Evolutionary conservation across 2,888 invertebrate genomes (phyloP).

Genomic region (Tromatobia lineatoria): DNA sequence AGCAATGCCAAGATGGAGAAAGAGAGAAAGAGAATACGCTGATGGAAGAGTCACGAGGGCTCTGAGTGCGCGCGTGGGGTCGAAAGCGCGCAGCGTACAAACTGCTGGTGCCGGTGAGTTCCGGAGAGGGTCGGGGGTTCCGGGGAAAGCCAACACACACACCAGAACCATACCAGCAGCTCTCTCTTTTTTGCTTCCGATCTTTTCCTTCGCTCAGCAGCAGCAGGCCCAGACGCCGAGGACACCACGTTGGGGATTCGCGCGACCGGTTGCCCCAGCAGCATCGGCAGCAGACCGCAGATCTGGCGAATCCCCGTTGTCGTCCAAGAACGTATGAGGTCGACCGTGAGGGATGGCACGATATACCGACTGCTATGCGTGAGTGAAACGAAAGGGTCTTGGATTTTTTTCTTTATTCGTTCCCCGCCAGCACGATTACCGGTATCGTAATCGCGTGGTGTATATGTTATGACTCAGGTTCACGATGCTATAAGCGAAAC

Average conservation of each 20-base stretch:
- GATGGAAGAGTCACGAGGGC: slow-evolving; percentile 27
- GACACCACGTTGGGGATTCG: slow-evolving; percentile 24
- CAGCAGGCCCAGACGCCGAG: slow-evolving; percentile 39
- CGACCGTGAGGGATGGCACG: slow-evolving; percentile 26
- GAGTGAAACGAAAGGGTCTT: slow-evolving; percentile 8
- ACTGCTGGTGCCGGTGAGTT: slow-evolving; percentile 20
- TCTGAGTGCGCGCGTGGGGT: slow-evolving; percentile 41
- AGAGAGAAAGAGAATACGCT: slow-evolving; percentile 33
- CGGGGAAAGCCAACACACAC: slow-evolving; percentile 37
- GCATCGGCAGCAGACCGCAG: background rate
- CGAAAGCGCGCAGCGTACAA: slow-evolving; percentile 9
- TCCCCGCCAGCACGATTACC: background rate
- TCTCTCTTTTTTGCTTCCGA: slow-evolving; percentile 59
- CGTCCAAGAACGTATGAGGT: slow-evolving; percentile 38
- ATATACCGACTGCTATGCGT: slow-evolving; percentile 2
- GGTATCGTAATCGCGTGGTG: slow-evolving; percentile 35
- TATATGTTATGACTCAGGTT: slow-evolving; percentile 44
- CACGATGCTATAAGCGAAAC: slow-evolving; percentile 44
- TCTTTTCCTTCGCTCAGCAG: slow-evolving; percentile 35
- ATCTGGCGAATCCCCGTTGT: slow-evolving; percentile 43
- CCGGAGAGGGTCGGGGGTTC: slow-evolving; percentile 37
- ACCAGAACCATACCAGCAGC: slow-evolving; percentile 17
- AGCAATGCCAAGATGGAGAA: slow-evolving; percentile 26
- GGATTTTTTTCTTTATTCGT: background rate
- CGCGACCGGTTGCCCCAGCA: slow-evolving; percentile 27